Evolutionary conservation across 2,797 vertebrate genomes (phyloP), one percentile per base, ranked within the genome.

Genomic region (Macroramphosus scolopax): DNA sequence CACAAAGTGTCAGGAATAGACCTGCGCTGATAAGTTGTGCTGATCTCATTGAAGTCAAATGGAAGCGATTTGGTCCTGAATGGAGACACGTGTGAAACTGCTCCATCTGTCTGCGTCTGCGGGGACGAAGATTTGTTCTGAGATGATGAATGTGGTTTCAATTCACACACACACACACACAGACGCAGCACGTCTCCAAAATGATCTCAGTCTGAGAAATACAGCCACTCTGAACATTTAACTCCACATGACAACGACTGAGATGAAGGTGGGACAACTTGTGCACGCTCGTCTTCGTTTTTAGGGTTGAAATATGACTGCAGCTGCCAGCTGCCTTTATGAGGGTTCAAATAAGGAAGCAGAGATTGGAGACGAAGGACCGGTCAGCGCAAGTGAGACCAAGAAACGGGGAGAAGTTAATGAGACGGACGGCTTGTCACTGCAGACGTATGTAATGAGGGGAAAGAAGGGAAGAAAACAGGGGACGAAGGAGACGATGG

Each of bases 71-170:
- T n/a, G 13, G 14, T 15, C 28, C 29, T 22, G 34, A 41, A 17
- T 4, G 2, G 25, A 46, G 34, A 42, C 48, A 18, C 33, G 34
- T 18, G 6, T 25, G n/a, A 15, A 34, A 29, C n/a, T 6, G 42
- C 41, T 63, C 56, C 26, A 17, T 54, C 32, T 16, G 24, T n/a
- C 36, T 14, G 40, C 11, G 17, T 42, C 31, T 58, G 11, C 7
- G 7, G 30, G 15, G 35, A 16, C 14, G 39, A 36, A 42, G 46
- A 59, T 63, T 13, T 39, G 17, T 40, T 38, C 54, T 5, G 2
- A 17, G 16, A 25, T 46, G 22, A 17, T 37, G 20, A 64, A 53
- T 47, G 29, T 30, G 31, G 26, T 33, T 8, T 22, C 32, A 46
- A 41, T 12, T 41, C 51, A n/a, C 30, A 41, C 51, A 54, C 6